Percentiles rank a stretch among this genome's conserved stretches.
Evolutionary conservation across 2,113 vertebrate species (phyloP).

Genomic region (Nansenia antarctica): DNA sequence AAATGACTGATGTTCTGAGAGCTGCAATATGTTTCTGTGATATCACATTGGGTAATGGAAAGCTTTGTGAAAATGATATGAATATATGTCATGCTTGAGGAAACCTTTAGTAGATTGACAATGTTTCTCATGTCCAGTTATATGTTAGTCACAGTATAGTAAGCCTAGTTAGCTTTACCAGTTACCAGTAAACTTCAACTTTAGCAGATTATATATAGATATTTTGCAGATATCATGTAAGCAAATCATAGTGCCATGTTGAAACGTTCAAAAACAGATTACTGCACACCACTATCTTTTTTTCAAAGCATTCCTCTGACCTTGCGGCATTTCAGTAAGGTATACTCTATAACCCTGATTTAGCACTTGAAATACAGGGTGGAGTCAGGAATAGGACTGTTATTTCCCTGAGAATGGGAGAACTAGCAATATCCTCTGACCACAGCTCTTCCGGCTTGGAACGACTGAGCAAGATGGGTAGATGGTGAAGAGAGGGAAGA

Average conservation of each 20-base stretch:
- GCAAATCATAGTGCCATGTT: neutral
- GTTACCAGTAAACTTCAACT: no score
- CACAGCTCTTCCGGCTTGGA: constrained; percentile 20
- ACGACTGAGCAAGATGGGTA: constrained; percentile 19
- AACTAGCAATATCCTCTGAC: constrained; percentile 22
- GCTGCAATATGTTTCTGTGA: neutral
- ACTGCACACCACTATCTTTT: neutral
- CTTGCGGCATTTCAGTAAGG: constrained; percentile 27
- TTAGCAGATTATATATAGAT: no score
- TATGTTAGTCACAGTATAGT: no score
- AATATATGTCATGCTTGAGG: no score
- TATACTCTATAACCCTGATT: constrained; percentile 28
- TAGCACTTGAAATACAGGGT: constrained; percentile 25
- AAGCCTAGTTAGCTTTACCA: no score
- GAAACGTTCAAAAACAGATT: neutral
- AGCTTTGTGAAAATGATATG: neutral
- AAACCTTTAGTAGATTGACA: no score
- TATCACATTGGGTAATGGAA: neutral
- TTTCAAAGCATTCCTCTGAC: neutral
- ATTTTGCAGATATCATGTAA: neutral
- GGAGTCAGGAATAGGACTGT: constrained; percentile 23
- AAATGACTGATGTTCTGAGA: neutral
- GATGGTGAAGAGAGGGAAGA: constrained; percentile 19
- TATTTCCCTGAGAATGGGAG: constrained; percentile 34
- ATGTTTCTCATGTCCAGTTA: no score